A percentile compares a stretch with the other conserved stretches of the same genome.
These are phyloP conservation scores for Pteruthius melanotis DNA, from an alignment of 2,113 vertebrate genomes.

Conservation along the genomic window DNA sequence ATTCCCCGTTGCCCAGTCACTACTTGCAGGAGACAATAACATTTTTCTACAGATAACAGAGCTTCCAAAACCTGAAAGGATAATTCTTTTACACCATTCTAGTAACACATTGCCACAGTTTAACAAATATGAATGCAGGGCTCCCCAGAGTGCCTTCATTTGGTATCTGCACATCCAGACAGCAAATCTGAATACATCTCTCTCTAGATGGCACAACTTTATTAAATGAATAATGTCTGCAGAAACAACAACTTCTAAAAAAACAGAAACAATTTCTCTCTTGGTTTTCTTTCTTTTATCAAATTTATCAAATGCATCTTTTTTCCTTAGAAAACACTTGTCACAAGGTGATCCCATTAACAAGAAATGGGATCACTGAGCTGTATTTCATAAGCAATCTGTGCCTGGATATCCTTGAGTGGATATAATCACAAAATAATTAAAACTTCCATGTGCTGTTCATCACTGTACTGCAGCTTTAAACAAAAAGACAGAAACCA, in stretches of 20 bases:
- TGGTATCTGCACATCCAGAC: conserved; percentile 21
- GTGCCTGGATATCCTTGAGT: background rate
- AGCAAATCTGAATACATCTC: conserved; percentile 5
- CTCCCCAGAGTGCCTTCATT: conserved; percentile 55
- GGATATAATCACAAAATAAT: conserved; percentile 23
- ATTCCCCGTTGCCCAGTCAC: too few relatives aligned
- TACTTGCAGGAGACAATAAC: background rate
- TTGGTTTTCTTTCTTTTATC: background rate
- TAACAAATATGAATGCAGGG: background rate
- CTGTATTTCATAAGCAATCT: background rate
- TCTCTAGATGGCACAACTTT: conserved; percentile 7
- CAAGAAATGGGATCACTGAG: background rate
- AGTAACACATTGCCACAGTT: background rate
- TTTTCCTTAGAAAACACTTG: background rate
- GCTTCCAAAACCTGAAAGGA: background rate
- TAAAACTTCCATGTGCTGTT: background rate
- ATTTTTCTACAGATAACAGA: background rate
- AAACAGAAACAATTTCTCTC: background rate
- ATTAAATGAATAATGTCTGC: conserved; percentile 7
- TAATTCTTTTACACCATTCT: background rate
- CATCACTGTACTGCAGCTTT: background rate
- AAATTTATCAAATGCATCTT: background rate
- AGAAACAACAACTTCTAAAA: conserved; percentile 41
- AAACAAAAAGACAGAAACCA: background rate
- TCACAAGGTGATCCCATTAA: background rate